Percentiles rank a stretch among this genome's conserved stretches.
Evolutionary conservation across 2,888 invertebrate genomes (phyloP).

Genomic region (Nowickia ferox): DNA sequence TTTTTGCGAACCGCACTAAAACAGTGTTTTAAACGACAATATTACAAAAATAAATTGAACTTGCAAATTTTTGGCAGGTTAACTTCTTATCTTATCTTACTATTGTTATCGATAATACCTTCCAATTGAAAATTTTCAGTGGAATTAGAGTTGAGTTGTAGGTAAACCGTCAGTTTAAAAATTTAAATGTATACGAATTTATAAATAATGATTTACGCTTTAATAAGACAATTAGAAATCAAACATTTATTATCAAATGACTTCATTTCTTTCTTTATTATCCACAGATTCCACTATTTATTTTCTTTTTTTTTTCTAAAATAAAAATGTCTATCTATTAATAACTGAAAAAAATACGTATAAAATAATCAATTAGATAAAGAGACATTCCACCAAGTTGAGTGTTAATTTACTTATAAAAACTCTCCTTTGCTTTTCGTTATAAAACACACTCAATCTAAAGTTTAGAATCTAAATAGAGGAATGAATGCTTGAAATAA

Average conservation of each 20-base stretch:
- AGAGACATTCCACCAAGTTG: constrained; percentile 21
- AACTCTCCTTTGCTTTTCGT: background rate
- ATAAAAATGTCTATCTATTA: background rate
- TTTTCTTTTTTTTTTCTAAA: background rate
- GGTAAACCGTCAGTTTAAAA: background rate
- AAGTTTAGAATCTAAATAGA: too few species aligned
- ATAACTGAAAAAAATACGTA: constrained; percentile 12
- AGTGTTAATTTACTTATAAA: constrained; percentile 38
- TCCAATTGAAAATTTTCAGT: too few species aligned
- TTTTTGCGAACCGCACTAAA: too few species aligned
- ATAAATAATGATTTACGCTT: constrained; percentile 47
- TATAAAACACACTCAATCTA: background rate
- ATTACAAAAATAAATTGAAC: too few species aligned
- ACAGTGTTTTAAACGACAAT: too few species aligned
- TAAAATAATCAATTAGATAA: constrained; percentile 60
- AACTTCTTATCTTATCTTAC: too few species aligned
- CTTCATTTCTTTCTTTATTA: background rate
- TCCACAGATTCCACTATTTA: background rate
- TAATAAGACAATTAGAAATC: constrained; percentile 41
- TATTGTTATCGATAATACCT: too few species aligned
- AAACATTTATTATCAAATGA: constrained; percentile 4
- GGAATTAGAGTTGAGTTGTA: background rate
- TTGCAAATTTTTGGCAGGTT: too few species aligned
- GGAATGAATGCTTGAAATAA: constrained; percentile 9
- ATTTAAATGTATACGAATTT: background rate